Base-by-base conservation (phyloP, 2,888 invertebrate species). In the Zele albiditarsus region DNA sequence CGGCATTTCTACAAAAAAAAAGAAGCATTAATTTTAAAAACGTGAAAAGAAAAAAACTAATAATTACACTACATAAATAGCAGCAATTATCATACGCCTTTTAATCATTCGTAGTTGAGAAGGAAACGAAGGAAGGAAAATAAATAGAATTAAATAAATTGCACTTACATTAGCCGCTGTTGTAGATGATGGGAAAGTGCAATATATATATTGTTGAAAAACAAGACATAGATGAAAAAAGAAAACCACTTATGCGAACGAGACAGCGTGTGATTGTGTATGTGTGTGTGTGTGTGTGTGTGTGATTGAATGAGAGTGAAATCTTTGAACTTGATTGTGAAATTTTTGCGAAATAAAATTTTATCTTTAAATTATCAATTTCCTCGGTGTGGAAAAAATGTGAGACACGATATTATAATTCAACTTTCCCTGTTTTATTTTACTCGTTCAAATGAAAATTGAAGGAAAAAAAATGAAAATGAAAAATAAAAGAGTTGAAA, bases 341-440 rank as follows among this genome's bases (percentile, higher is more conserved):
- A 46, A 46, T 46, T 53, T 53, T 20, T 20, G 53, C 53, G 20
- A n/a, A 8, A 53, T 53, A 20, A n/a, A 53, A 53, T 53, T 53
- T 53, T 53, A 53, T 53, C 10, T 20, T 53, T n/a, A n/a, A 46
- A 53, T 53, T 10, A 53, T 53, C 20, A 3, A 53, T 53, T 53
- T 53, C 4, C 53, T 53, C 20, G 53, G 20, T 53, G 53, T 6
- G 20, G 4, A 53, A 20, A 20, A 53, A 20, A 46, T 46, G 14
- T 16, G n/a, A 46, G 53, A 53, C 20, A n/a, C 46, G n/a, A 46
- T 53, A 53, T n/a, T 20, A 38, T 20, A 53, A 53, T 53, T 53
- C 53, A 53, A 53, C 53, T 53, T 20, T 53, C 53, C 53, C 53
- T 53, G 6, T 53, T 53, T 53, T 53, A 53, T 53, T 53, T 53